phyloP scores from a whole-genome alignment of 2,888 invertebrate species.

The Trypoxylon attenuatum region DNA sequence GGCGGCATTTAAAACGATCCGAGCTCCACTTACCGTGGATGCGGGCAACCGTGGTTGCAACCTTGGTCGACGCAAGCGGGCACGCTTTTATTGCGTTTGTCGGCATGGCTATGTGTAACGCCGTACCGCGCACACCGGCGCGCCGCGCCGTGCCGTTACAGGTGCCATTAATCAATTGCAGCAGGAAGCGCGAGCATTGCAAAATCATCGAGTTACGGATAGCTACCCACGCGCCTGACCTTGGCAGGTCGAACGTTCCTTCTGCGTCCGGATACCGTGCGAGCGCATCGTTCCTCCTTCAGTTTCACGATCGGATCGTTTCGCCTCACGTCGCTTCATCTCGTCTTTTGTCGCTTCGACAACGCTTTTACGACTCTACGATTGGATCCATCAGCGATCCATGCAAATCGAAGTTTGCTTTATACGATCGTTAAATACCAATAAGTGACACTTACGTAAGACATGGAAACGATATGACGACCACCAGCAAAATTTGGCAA shows the following conservation, averaged over 20 bases:
- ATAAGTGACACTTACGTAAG: constrained; percentile 34
- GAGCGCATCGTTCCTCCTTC: too few species aligned
- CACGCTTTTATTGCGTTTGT: constrained; percentile 14
- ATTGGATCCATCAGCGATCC: constrained; percentile 17
- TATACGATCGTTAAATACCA: constrained; percentile 1
- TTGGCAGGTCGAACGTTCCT: constrained; percentile 59
- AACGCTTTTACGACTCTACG: not conserved
- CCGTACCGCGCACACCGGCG: not conserved
- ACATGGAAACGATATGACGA: constrained; percentile 1
- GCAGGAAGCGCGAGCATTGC: constrained; percentile 64
- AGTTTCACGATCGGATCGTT: not conserved
- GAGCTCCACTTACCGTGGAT: constrained; percentile 11
- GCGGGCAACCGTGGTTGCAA: not conserved
- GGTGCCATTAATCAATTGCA: constrained; percentile 65
- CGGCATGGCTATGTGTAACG: not conserved
- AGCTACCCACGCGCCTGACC: constrained; percentile 60
- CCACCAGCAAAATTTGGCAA: not conserved
- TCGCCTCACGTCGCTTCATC: not conserved
- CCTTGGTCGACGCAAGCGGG: constrained; percentile 8
- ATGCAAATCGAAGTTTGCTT: constrained; percentile 32
- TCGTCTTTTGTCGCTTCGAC: constrained; percentile 14
- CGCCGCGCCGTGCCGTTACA: constrained; percentile 12
- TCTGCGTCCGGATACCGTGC: constrained; percentile 38
- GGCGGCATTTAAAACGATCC: not conserved
- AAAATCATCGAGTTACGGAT: constrained; percentile 64